These are phyloP conservation scores for Gopherus flavomarginatus DNA, from an alignment of 2,113 vertebrate species.

Conservation along the genomic window DNA sequence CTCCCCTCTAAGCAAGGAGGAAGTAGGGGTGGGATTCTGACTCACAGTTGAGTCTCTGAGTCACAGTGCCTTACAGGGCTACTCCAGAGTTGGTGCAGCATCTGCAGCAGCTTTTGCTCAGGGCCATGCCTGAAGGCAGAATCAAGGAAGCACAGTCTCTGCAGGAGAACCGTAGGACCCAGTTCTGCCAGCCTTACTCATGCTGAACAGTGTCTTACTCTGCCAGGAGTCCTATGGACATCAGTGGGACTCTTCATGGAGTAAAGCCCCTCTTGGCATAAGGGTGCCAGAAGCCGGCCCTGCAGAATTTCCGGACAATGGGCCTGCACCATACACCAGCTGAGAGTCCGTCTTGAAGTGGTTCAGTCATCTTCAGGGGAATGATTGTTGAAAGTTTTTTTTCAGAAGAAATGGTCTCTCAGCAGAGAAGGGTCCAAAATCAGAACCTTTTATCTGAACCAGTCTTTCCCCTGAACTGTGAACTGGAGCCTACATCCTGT, in stretches of 20 bases:
- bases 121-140: not conserved
- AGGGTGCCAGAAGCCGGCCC: rapidly evolving
- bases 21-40: not conserved
- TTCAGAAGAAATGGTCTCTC: not conserved
- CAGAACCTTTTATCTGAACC: not conserved
- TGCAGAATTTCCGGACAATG: not conserved
- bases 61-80: not conserved
- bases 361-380: not conserved
- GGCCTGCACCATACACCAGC: not conserved
- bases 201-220: not conserved
- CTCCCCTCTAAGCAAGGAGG: not conserved
- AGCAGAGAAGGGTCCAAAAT: not conserved
- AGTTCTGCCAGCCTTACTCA: not conserved
- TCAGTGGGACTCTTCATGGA: not conserved
- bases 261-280: rapidly evolving
- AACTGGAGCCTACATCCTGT: not conserved
- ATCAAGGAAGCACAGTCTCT: not conserved
- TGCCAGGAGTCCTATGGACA: not conserved
- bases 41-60: not conserved
- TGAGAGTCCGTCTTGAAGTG: not conserved
- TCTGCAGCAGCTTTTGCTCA: not conserved
- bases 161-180: not conserved
- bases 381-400: not conserved
- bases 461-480: not conserved
- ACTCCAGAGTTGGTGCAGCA: not conserved